Evolutionary conservation across 2,888 invertebrate species (phyloP).

Genomic region (Trachelus stipa): DNA sequence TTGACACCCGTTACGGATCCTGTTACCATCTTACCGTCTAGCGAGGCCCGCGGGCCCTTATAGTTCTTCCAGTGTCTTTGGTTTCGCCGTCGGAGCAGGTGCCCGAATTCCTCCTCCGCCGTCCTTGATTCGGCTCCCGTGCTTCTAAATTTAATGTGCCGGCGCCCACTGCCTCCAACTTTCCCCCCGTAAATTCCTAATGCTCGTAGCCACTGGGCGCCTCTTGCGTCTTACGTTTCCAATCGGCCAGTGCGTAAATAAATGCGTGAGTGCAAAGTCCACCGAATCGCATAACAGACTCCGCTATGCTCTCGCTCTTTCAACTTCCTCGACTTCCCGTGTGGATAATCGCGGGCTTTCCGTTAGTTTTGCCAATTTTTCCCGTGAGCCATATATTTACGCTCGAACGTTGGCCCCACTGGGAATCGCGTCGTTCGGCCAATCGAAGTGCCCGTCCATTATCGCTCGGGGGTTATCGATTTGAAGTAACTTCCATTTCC

Average conservation of each 20-base stretch:
- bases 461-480: not conserved
- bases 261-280: not conserved
- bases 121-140: not conserved
- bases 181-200: not conserved
- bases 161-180: not conserved
- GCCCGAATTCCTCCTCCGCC: not conserved
- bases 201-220: not conserved
- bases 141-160: not conserved
- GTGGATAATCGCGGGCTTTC: too few relatives aligned
- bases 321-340: too few relatives aligned
- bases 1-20: conserved; percentile 42
- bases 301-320: too few relatives aligned
- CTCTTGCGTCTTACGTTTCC: not conserved
- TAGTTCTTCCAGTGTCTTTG: not conserved
- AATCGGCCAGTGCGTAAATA: not conserved
- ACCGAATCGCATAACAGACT: too few relatives aligned
- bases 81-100: not conserved
- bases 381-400: not conserved
- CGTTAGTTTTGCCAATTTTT: not conserved
- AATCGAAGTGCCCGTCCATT: not conserved
- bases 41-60: not conserved
- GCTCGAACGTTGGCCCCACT: too few relatives aligned
- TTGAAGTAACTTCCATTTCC: not conserved
- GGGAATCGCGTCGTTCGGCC: not conserved
- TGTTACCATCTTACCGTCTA: conserved; percentile 41